Percentiles rank a stretch among this genome's conserved stretches.
These are phyloP conservation scores for Drosophila tanythrix DNA, from an alignment of 2,888 invertebrate genomes.

Conservation along the genomic window DNA sequence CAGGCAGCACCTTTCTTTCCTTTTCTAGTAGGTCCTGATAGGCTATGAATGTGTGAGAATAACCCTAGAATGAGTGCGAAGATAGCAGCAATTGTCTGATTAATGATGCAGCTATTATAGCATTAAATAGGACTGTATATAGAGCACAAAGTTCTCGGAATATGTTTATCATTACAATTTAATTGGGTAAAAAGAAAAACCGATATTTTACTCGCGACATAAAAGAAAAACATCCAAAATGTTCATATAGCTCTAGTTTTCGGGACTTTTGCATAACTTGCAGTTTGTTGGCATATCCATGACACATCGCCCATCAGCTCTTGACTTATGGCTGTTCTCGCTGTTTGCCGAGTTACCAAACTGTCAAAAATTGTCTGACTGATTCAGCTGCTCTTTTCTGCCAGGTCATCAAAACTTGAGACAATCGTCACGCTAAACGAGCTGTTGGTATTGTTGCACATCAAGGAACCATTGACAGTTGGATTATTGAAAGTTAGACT, in stretches of 20 bases:
- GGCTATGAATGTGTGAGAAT: background rate
- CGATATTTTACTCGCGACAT: background rate
- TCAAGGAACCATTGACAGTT: conserved; percentile 33
- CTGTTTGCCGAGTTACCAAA: background rate
- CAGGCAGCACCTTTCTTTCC: too few relatives aligned
- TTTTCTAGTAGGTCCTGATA: background rate
- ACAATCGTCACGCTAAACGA: conserved; percentile 23
- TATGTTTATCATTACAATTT: background rate
- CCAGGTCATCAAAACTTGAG: background rate
- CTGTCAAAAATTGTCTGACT: background rate
- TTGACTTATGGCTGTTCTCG: background rate
- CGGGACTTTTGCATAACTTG: background rate
- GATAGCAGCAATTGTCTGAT: background rate
- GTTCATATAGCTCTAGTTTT: background rate
- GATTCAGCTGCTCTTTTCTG: background rate
- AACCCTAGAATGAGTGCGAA: background rate
- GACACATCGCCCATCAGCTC: background rate
- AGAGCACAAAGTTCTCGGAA: background rate
- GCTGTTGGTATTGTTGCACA: conserved; percentile 9
- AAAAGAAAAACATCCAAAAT: background rate
- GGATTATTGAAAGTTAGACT: conserved; percentile 34
- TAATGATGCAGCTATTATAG: background rate
- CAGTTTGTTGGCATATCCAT: background rate
- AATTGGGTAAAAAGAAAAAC: background rate
- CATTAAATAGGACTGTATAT: background rate